Evolutionary conservation across 2,113 vertebrate genomes (phyloP), one percentile per base, ranked within the genome.

Genomic region (Nesogale talazaci): DNA sequence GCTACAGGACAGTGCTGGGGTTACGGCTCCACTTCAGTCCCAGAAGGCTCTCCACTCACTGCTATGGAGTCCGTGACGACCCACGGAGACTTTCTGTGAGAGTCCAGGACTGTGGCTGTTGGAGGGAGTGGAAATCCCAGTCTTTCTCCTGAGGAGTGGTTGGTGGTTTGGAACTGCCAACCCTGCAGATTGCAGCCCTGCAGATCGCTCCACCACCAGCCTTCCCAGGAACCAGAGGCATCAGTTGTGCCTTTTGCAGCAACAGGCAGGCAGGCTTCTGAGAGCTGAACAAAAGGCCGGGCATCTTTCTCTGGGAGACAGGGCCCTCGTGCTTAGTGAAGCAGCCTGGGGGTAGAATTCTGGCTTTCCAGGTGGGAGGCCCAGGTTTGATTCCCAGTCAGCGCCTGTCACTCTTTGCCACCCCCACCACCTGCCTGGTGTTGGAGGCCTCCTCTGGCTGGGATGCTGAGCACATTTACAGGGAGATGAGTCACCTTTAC

Each of bases 171-270:
- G 46, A 52, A 52, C 46, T 52, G 42, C 42, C 42, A 46, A 46
- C 42, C 42, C 42, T 5, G 42, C 42, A 46, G 42, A 46, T 46
- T 46, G 46, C 46, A 52, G 46, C 5, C 46, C 46, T n/a, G n/a
- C 46, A 8, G 9, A 52, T 12, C 10, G 46, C 46, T 52, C 46
- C 46, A 52, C 46, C 46, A 52, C 46, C 46, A 52, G 46, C 9
- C 9, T 12, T 5, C 46, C 46, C 46, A 52, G 46, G 46, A 12
- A 52, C 46, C 46, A 52, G 63, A 72, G 36, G 5, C 1, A 3
- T 27, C 2, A 0, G 29, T 56, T 31, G 4, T 15, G 16, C 20
- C 46, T 17, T 38, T 65, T 0, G 0, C 40, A 27, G 40, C 4
- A 22, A 2, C n/a, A 27, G 19, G 46, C 31, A 1, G 29, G 29